These are phyloP conservation scores for Leptopilina myrica DNA, from an alignment of 2,888 invertebrate species.

Conservation along the genomic window DNA sequence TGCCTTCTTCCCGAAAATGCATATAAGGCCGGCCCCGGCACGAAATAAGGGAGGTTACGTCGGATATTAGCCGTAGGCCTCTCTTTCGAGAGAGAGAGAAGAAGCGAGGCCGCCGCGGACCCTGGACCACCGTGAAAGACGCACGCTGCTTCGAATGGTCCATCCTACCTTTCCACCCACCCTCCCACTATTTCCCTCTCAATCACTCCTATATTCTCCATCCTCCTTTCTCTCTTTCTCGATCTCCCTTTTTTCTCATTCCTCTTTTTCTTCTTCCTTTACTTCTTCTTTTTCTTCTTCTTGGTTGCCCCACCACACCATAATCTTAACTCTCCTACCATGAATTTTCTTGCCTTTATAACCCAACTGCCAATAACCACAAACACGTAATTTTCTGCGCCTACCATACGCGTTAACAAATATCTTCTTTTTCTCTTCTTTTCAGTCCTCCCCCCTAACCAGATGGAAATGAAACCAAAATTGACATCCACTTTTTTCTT, in stretches of 20 bases:
- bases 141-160: conserved; percentile 73
- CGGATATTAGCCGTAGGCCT: conserved; percentile 58
- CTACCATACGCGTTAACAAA: conserved; percentile 55
- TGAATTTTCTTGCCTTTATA: conserved; percentile 64
- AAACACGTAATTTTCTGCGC: conserved; percentile 72
- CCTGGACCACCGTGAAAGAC: conserved; percentile 60
- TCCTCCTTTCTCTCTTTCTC: conserved; percentile 59
- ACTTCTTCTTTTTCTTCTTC: conserved; percentile 37
- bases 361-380: conserved; percentile 71
- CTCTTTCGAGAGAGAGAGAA: conserved; percentile 45
- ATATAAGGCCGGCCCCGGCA: conserved; percentile 52
- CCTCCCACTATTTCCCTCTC: conserved; percentile 49
- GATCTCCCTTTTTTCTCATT: conserved; percentile 58
- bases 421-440: neutral
- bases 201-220: conserved; percentile 49
- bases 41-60: conserved; percentile 56
- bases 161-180: conserved; percentile 63
- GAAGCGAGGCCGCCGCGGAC: conserved; percentile 51
- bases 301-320: conserved; percentile 49
- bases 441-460: conserved; percentile 56
- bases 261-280: conserved; percentile 22
- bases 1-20: conserved; percentile 62
- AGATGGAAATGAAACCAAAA: conserved; percentile 58
- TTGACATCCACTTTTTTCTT: neutral
- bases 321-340: conserved; percentile 44